Evolutionary conservation across 2,888 invertebrate species (phyloP).

Genomic region (Drosophila testacea): DNA sequence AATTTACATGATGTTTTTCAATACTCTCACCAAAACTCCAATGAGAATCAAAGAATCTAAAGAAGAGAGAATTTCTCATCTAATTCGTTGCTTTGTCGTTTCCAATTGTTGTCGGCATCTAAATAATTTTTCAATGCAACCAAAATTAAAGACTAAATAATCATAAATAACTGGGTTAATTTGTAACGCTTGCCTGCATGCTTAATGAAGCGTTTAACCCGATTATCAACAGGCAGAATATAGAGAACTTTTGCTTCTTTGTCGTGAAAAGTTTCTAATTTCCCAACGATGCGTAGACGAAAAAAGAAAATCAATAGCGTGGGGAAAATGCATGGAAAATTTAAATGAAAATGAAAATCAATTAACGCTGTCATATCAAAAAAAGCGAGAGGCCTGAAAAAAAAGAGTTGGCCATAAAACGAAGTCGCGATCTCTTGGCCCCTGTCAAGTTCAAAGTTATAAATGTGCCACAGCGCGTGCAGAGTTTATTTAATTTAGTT

Average conservation of each 20-base stretch:
- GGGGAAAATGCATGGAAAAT: slow-evolving; percentile 39
- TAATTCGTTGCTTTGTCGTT: slow-evolving; percentile 13
- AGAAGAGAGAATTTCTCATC: slow-evolving; percentile 4
- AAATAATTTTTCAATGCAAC: slow-evolving; percentile 65
- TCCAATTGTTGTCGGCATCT: slow-evolving; percentile 31
- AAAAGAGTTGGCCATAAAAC: slow-evolving; percentile 19
- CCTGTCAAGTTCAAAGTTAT: slow-evolving; percentile 81
- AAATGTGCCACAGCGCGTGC: slow-evolving; percentile 72
- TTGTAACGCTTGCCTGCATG: slow-evolving; percentile 80
- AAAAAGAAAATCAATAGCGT: slow-evolving; percentile 14
- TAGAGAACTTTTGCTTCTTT: slow-evolving; percentile 15
- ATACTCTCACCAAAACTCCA: slow-evolving; percentile 12
- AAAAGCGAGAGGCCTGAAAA: slow-evolving; percentile 3
- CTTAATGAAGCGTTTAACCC: slow-evolving; percentile 76
- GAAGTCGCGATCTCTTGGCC: slow-evolving; percentile 36
- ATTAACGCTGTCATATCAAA: slow-evolving; percentile 73
- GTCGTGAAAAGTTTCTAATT: slow-evolving; percentile 40
- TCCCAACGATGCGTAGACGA: slow-evolving; percentile 39
- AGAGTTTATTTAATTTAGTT: slow-evolving; percentile 67
- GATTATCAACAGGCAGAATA: slow-evolving; percentile 44
- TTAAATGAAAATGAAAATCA: slow-evolving; percentile 74
- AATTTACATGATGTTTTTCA: slow-evolving; percentile 62
- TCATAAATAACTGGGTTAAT: slow-evolving; percentile 82
- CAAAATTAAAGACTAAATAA: slow-evolving; percentile 62
- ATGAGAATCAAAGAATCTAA: neutral